These are phyloP conservation scores for Lycorma delicatula DNA, from an alignment of 1,140 invertebrate species.

Conservation along the genomic window DNA sequence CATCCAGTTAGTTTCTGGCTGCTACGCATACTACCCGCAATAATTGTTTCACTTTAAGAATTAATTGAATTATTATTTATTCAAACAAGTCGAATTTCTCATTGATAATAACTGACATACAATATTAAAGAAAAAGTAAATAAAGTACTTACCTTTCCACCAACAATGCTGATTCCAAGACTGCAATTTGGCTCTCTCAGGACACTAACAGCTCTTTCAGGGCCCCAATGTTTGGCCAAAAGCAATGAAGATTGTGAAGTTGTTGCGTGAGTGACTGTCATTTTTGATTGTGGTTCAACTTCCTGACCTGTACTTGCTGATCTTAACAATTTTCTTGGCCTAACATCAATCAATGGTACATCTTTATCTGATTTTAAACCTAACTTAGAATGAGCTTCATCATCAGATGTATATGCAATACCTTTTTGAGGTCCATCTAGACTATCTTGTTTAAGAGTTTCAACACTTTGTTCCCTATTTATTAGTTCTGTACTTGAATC, in stretches of 20 bases:
- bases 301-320: constrained; percentile 17
- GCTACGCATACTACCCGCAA: no score
- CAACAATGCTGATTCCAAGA: constrained; percentile 94
- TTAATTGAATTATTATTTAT: no score
- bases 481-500: constrained; percentile 11
- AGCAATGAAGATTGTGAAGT: constrained; percentile 35
- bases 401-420: no score
- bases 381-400: no score
- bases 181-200: constrained; percentile 60
- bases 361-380: no score
- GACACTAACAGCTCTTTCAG: constrained; percentile 64
- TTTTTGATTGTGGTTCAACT: constrained; percentile 21
- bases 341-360: no score
- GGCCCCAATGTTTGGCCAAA: constrained; percentile 79
- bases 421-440: constrained; percentile 8
- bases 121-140: not conserved
- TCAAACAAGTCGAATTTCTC: no score
- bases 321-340: constrained; percentile 3
- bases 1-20: no score
- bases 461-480: constrained; percentile 12
- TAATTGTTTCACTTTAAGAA: no score
- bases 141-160: constrained; percentile 69
- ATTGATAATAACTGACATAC: constrained; percentile 4
- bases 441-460: constrained; percentile 3
- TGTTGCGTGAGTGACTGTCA: constrained; percentile 40